Evolutionary conservation across 2,113 vertebrate genomes (phyloP).

Genomic region (Puma concolor): DNA sequence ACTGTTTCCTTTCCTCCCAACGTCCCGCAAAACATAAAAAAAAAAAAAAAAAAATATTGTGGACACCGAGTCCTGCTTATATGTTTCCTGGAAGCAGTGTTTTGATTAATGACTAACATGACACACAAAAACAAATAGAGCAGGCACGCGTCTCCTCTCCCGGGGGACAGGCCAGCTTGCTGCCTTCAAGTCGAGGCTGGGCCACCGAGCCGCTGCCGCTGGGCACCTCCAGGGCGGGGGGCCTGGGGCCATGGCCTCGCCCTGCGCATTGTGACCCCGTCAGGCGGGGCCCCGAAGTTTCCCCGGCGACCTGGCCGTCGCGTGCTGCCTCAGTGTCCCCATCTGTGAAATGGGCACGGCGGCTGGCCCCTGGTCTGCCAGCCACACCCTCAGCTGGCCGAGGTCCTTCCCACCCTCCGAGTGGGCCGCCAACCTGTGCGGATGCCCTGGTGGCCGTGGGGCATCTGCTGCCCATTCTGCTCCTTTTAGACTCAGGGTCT

Average conservation of each 20-base stretch:
- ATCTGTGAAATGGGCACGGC: accelerated
- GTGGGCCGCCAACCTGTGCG: accelerated
- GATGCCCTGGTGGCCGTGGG: neutral
- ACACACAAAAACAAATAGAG: neutral
- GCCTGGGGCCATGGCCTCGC: accelerated
- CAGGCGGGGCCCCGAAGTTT: neutral
- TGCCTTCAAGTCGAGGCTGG: neutral
- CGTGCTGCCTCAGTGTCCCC: accelerated
- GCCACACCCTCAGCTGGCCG: accelerated
- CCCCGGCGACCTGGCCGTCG: accelerated
- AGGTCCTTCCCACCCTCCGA: neutral
- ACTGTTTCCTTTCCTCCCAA: neutral
- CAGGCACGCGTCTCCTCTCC: accelerated
- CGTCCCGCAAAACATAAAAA: neutral
- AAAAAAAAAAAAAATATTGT: neutral
- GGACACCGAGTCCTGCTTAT: neutral
- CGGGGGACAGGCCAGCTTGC: accelerated
- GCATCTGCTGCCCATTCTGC: accelerated
- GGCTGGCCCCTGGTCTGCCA: accelerated
- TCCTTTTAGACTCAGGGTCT: neutral
- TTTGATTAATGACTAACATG: slow-evolving; percentile 30
- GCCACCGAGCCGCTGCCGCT: accelerated
- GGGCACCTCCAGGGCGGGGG: accelerated
- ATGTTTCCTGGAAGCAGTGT: slow-evolving; percentile 23
- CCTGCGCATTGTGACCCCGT: accelerated